Evolutionary conservation across 2,797 vertebrate genomes (phyloP).

Genomic region (Eupleurogrammus muticus): DNA sequence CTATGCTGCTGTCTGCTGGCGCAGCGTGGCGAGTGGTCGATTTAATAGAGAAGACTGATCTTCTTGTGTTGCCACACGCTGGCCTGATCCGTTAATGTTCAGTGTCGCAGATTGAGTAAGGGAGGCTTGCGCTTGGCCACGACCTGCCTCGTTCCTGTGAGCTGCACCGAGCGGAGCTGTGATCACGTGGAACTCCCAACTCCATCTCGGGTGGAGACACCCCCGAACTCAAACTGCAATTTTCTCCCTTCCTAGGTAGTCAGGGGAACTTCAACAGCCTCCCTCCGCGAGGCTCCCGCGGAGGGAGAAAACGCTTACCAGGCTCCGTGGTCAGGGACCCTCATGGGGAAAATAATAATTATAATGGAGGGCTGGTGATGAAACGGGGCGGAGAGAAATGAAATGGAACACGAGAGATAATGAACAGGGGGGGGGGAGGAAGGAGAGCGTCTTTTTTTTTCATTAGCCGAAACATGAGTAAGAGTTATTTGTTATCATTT

Average conservation of each 20-base stretch:
- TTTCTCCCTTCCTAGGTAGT: slow-evolving; percentile 23
- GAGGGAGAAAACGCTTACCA: slow-evolving; percentile 25
- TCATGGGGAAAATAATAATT: slow-evolving; percentile 38
- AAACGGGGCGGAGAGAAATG: slow-evolving; percentile 31
- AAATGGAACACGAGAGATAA: slow-evolving; percentile 50
- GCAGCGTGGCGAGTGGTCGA: too few species aligned
- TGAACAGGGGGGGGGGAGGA: slow-evolving; percentile 28
- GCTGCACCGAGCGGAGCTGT: slow-evolving; percentile 9
- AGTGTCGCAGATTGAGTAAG: too few species aligned
- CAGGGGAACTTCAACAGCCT: slow-evolving; percentile 23
- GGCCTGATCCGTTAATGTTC: too few species aligned
- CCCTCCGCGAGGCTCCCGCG: not conserved
- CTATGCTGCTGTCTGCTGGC: too few species aligned
- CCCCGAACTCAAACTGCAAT: slow-evolving; percentile 10
- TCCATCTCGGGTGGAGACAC: slow-evolving; percentile 21
- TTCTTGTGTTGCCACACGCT: too few species aligned
- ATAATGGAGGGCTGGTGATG: slow-evolving; percentile 32
- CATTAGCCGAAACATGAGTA: slow-evolving; percentile 39
- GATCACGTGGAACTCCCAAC: slow-evolving; percentile 4
- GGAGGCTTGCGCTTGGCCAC: too few species aligned
- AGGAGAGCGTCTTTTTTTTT: slow-evolving; percentile 28
- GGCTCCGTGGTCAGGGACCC: slow-evolving; percentile 14
- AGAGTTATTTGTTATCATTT: slow-evolving; percentile 65
- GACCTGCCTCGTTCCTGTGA: not conserved
- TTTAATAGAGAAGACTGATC: too few species aligned